phyloP scores from a whole-genome alignment of 23 tunicate species.

The Oikopleura albicans region DNA sequence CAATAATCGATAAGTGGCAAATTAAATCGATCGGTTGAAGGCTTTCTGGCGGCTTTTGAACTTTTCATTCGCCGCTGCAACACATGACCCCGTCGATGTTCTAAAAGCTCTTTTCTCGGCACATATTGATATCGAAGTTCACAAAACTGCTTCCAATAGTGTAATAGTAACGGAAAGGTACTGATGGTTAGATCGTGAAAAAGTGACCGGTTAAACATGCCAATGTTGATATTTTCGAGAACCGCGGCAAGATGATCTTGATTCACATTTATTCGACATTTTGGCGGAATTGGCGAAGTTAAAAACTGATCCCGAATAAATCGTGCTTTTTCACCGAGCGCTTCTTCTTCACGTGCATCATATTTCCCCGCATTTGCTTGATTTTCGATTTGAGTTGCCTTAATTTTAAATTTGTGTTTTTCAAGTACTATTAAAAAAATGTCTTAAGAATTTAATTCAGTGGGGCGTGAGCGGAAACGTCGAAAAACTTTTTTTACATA shows the following conservation, averaged over 20 bases:
- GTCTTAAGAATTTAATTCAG: too few relatives aligned
- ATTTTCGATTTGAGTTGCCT: not conserved
- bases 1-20: not conserved
- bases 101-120: not conserved
- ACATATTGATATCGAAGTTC: not conserved
- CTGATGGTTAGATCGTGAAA: not conserved
- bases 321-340: not conserved
- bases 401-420: too few relatives aligned
- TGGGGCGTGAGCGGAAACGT: too few relatives aligned
- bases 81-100: not conserved
- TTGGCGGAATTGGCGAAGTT: conserved; percentile 5
- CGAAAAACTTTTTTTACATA: too few relatives aligned
- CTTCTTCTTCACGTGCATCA: not conserved
- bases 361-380: not conserved
- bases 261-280: not conserved
- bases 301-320: not conserved
- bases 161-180: not conserved
- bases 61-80: not conserved
- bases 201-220: not conserved
- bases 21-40: too few relatives aligned
- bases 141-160: not conserved
- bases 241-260: not conserved
- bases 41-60: not conserved
- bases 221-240: not conserved
- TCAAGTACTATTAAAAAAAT: too few relatives aligned